Evolutionary conservation across 92 coral and sea anemone genomes (phyloP), one percentile per base, ranked within the genome.

Genomic region (Palythoa heliodiscus): DNA sequence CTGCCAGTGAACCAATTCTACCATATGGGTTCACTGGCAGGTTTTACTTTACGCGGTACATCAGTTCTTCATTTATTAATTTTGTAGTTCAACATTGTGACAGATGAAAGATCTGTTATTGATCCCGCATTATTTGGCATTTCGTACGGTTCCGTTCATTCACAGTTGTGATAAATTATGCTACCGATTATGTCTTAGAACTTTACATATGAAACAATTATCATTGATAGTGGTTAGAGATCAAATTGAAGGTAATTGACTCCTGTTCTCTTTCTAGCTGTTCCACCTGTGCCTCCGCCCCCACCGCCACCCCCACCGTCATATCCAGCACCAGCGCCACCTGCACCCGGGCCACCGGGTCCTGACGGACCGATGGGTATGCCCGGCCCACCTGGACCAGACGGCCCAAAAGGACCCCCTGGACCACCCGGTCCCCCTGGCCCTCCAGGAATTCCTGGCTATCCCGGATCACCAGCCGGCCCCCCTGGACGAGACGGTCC

Each of bases 401-500:
- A 96, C 60, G 99, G 99, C 76, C 99, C 99, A 0, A 96, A 96
- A 76, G 99, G 99, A 58, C 99, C 99, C 69, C 95, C 95, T 61
- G 99, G 99, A 75, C 98, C 94, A 40, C 95, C 99, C 14, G 99
- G 99, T 17, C 93, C 91, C 11, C 97, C 97, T 50, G 99, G 99
- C 72, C 98, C 96, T 11, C 96, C 98, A 16, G 99, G 99, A 11
- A 90, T 95, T 77, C 95, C 98, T 43, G 99, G 99, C 15, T 93
- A 91, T 58, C 99, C 99, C 25, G 99, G 99, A 50, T 54, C 89
- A 38, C 98, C 99, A 9, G 99, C 99, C 11, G 99, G 99, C 48
- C 98, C 99, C 24, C 92, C 99, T 17, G 99, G 99, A 14, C 87
- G 98, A 88, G 92, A 89, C 4, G 99, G 99, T 12, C 99, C 99